Conservation (phyloP, 2,113 vertebrate genomes). For the Holacanthus passer region DNA sequence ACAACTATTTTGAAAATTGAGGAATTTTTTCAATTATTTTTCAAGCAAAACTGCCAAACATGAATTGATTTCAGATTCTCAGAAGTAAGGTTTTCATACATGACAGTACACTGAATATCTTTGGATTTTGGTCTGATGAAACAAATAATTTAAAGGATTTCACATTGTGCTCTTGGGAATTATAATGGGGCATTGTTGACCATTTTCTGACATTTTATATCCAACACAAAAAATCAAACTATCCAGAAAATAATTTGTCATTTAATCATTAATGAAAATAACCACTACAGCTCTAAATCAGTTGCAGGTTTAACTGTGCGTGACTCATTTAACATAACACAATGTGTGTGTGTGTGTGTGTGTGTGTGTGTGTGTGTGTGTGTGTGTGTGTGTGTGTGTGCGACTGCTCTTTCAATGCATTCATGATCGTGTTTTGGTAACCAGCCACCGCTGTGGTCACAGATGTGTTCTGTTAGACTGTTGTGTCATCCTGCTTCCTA, state of each 20-base stretch:
- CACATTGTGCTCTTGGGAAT: background rate
- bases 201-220: background rate
- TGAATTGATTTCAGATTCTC: background rate
- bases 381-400: constrained; percentile 14
- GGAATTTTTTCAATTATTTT: no score
- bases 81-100: background rate
- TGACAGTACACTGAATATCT: background rate
- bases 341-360: background rate
- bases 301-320: constrained; percentile 4
- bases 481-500: constrained; percentile 64
- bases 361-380: constrained; percentile 10
- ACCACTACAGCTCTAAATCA: background rate
- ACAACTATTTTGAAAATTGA: no score
- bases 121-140: background rate
- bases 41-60: no score
- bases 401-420: constrained; percentile 34
- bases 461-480: constrained; percentile 46
- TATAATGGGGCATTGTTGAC: background rate
- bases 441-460: constrained; percentile 44
- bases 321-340: constrained; percentile 6
- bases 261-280: background rate
- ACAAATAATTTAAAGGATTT: background rate
- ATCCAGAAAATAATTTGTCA: background rate
- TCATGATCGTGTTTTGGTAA: constrained; percentile 44
- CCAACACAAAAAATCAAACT: background rate